A percentile compares a stretch with the other conserved stretches of the same genome.
Evolutionary conservation across 2,113 vertebrate species (phyloP).

Genomic region (Centropus unirufus): DNA sequence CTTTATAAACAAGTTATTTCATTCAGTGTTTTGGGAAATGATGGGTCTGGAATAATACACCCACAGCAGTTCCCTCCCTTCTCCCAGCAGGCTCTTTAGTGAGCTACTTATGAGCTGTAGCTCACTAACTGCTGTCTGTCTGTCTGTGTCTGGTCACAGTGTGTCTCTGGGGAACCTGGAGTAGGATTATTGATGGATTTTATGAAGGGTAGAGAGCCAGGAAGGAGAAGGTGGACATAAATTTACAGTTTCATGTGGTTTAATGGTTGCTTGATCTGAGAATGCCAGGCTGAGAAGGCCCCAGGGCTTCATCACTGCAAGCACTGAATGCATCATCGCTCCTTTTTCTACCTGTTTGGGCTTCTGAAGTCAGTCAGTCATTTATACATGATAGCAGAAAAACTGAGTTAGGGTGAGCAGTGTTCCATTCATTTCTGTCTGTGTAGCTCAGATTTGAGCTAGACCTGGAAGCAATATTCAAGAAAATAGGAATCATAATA

Average conservation of each 20-base stretch:
- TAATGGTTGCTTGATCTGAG: neutral
- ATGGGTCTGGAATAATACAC: conserved; percentile 41
- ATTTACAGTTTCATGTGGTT: neutral
- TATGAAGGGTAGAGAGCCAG: neutral
- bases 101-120: neutral
- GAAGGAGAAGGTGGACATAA: neutral
- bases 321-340: neutral
- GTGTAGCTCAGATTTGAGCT: neutral
- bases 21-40: conserved; percentile 53
- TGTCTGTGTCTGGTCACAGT: neutral
- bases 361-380: neutral
- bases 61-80: conserved; percentile 34
- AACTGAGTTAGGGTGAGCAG: neutral
- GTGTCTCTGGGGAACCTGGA: neutral
- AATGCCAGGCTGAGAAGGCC: neutral
- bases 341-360: neutral
- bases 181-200: neutral
- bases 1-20: conserved; percentile 44
- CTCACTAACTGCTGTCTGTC: neutral
- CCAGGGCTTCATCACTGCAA: neutral
- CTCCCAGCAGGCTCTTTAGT: neutral
- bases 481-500: neutral
- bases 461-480: neutral
- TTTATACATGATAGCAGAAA: conserved; percentile 33
- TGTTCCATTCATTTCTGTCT: conserved; percentile 13